Evolutionary conservation across 2,888 invertebrate genomes (phyloP), one percentile per base, ranked within the genome.

Genomic region (Drosophila siamana): DNA sequence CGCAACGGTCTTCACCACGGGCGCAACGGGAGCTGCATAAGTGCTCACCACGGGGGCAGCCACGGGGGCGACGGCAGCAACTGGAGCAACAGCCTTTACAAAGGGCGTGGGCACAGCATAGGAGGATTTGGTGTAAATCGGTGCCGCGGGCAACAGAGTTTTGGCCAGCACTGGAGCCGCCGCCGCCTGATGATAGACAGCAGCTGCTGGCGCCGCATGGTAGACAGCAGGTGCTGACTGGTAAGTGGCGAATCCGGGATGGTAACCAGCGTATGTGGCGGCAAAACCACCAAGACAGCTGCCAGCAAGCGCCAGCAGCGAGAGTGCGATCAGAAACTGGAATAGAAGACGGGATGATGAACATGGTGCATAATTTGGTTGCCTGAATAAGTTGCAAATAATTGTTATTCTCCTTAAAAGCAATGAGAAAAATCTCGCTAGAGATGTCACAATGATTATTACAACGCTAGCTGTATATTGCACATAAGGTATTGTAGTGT

Each of bases 191-290:
- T 66, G 72, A 15, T 79, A 76, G 9, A 69, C 65, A 15, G 68
- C 65, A 16, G 71, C 63, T n/a, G 79, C 63, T 1, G 84, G 77
- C 4, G 70, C 63, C 1, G 73, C 72, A 46, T 76, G 78, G 16
- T 78, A 75, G n/a, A 70, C 44, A 4, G 75, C 61, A 0, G 89
- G 78, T 15, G 82, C 81, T 7, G 76, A 73, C 66, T 86, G 81
- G 24, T 86, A 88, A 40, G 88, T 83, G 60, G 86, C 72, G 44
- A 69, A 78, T 0, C 64, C 74, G 0, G 87, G 90, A 55, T 90
- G 90, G 62, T 74, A 90, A 38, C 89, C 90, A 5, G 90, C 69
- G 56, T 91, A 90, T 6, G 87, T 86, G 24, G 85, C 78, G 15
- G 89, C 79, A 36, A 90, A 84, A 28, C 90, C 89, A 50, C 83